These are phyloP conservation scores for Campoletis sonorensis DNA, from an alignment of 1,140 invertebrate genomes.

Conservation along the genomic window DNA sequence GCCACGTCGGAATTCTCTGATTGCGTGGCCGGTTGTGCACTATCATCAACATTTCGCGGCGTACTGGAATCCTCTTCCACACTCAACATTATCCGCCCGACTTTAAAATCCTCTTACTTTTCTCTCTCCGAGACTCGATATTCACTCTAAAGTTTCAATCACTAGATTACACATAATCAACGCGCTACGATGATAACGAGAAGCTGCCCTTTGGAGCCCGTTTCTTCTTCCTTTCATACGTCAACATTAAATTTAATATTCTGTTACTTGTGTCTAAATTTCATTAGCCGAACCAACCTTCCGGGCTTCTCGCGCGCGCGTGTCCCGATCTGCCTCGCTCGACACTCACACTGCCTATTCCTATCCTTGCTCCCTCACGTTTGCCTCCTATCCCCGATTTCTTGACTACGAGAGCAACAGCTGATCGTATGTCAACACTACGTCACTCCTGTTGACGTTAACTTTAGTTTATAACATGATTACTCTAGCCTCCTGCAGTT, in stretches of 20 bases:
- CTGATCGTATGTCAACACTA: slow-evolving; percentile 46
- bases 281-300: slow-evolving; percentile 9
- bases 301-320: slow-evolving; percentile 7
- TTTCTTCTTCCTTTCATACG: background rate
- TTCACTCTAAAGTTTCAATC: background rate
- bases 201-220: background rate
- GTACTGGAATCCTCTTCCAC: slow-evolving; percentile 57
- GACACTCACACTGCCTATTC: background rate
- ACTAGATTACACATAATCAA: background rate
- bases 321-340: background rate
- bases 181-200: background rate
- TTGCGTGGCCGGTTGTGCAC: slow-evolving; percentile 52
- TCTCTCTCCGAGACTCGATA: background rate
- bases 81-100: slow-evolving; percentile 63
- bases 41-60: slow-evolving; percentile 67
- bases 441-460: no score
- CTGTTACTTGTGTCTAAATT: slow-evolving; percentile 1
- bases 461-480: no score
- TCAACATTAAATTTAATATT: background rate
- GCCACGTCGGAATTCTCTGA: slow-evolving; percentile 70
- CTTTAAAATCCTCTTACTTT: background rate
- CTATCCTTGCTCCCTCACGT: background rate
- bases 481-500: no score
- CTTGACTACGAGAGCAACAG: slow-evolving; percentile 35
- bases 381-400: background rate